phyloP scores from a whole-genome alignment of 2,797 vertebrate species.

The Poeciliopsis presidionis region DNA sequence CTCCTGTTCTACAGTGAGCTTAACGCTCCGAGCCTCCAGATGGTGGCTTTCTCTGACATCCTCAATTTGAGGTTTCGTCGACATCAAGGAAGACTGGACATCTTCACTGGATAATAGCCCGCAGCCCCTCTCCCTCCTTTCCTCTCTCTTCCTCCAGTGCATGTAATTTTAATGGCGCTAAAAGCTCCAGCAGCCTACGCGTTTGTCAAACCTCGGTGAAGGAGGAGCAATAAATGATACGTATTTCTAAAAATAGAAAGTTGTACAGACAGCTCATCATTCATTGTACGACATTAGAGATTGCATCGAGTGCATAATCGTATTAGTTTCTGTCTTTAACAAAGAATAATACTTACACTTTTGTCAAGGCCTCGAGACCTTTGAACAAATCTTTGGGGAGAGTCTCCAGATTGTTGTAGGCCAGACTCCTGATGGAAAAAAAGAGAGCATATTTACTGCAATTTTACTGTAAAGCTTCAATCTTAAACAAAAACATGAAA shows the following conservation, averaged over 20 bases:
- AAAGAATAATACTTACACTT: constrained; percentile 88
- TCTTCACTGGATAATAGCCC: constrained; percentile 51
- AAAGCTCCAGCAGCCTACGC: constrained; percentile 68
- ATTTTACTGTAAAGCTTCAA: not conserved
- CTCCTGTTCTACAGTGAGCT: constrained; percentile 14
- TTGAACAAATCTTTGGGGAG: constrained; percentile 97
- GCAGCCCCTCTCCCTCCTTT: constrained; percentile 19
- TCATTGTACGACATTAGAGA: constrained; percentile 12
- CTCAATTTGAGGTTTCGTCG: constrained; percentile 34
- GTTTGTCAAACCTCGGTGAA: constrained; percentile 54
- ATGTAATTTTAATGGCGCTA: constrained; percentile 70
- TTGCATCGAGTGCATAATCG: not conserved
- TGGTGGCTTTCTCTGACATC: constrained; percentile 19
- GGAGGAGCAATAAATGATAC: constrained; percentile 62
- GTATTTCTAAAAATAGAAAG: constrained; percentile 62
- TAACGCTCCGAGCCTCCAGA: constrained; percentile 5
- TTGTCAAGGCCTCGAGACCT: constrained; percentile 94
- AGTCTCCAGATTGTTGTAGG: constrained; percentile 94
- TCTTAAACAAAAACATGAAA: not conserved
- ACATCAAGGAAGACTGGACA: constrained; percentile 26
- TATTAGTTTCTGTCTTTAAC: constrained; percentile 15
- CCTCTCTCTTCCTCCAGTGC: constrained; percentile 27
- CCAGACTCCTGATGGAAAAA: constrained; percentile 87
- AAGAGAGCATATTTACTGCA: not conserved
- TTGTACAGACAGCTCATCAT: constrained; percentile 32